These are phyloP conservation scores for Ptychochromis oligacanthus DNA, from an alignment of 2,113 vertebrate genomes.

Conservation along the genomic window DNA sequence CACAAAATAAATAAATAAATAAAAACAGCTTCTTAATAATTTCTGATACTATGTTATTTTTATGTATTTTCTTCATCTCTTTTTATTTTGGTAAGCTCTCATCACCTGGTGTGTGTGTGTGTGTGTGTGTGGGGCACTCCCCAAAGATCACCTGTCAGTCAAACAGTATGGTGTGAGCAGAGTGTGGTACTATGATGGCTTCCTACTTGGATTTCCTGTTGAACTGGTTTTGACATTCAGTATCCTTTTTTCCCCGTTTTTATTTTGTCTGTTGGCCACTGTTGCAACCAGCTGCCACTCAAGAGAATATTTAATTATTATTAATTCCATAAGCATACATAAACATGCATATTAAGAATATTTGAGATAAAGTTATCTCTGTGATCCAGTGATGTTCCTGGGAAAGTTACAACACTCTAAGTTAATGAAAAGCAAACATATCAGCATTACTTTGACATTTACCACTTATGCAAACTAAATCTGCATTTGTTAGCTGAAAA, in stretches of 20 bases:
- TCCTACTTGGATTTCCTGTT: constrained; percentile 20
- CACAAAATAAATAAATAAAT: not conserved
- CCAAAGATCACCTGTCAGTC: constrained; percentile 20
- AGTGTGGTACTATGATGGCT: constrained; percentile 9
- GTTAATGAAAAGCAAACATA: not conserved
- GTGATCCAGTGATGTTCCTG: not conserved
- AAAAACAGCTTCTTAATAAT: not conserved
- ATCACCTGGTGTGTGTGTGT: not conserved
- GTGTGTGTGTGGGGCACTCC: not conserved
- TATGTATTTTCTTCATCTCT: constrained; percentile 9
- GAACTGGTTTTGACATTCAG: not conserved
- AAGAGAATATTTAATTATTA: not conserved
- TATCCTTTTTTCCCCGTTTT: not conserved
- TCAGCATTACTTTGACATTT: not conserved
- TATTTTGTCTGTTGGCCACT: not conserved
- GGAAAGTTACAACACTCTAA: not conserved
- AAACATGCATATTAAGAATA: not conserved
- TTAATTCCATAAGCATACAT: not conserved
- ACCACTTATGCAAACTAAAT: not conserved
- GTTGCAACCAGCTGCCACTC: not conserved
- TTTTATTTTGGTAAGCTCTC: not conserved
- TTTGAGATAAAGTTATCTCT: not conserved
- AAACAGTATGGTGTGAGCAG: constrained; percentile 33
- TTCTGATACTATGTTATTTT: not conserved
- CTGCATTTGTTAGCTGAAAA: not conserved